Evolutionary conservation across 2,888 invertebrate species (phyloP).

Genomic region (Dusona sp.): DNA sequence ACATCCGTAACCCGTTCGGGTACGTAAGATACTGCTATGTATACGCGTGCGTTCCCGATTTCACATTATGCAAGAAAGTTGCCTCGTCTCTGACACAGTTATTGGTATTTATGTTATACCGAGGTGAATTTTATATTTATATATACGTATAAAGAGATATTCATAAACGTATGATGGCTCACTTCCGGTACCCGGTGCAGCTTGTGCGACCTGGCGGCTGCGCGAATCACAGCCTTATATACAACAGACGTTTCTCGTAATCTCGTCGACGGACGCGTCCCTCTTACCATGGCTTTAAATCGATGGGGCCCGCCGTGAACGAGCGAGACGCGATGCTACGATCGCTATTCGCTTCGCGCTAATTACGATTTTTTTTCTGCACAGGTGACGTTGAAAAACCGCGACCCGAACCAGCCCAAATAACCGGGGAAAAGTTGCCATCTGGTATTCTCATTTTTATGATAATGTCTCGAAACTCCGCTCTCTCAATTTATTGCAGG

Average conservation of each 20-base stretch:
- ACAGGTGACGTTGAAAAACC: conserved; percentile 53
- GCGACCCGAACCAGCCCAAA: conserved; percentile 15
- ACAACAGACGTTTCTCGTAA: conserved; percentile 12
- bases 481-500: conserved; percentile 32
- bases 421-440: conserved; percentile 62
- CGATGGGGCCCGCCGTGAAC: conserved; percentile 47
- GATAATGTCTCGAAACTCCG: conserved; percentile 52
- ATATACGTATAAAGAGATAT: conserved; percentile 28
- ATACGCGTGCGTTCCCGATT: conserved; percentile 73
- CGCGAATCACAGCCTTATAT: conserved; percentile 58
- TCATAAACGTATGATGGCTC: conserved; percentile 70
- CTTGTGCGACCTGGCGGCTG: conserved; percentile 70
- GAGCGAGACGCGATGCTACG: conserved; percentile 34
- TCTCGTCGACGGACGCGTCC: conserved; percentile 14
- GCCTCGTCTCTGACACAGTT: conserved; percentile 45
- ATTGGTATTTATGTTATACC: conserved; percentile 39
- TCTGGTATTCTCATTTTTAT: conserved; percentile 65
- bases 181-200: conserved; percentile 76
- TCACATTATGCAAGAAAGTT: conserved; percentile 78
- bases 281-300: conserved; percentile 43
- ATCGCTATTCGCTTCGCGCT: conserved; percentile 50
- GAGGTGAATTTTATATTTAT: neutral
- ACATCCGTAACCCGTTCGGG: conserved; percentile 21
- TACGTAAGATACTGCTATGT: conserved; percentile 57
- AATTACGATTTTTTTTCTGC: conserved; percentile 58